Evolutionary conservation across 2,888 invertebrate genomes (phyloP).

Genomic region (Drosophila diplacantha): DNA sequence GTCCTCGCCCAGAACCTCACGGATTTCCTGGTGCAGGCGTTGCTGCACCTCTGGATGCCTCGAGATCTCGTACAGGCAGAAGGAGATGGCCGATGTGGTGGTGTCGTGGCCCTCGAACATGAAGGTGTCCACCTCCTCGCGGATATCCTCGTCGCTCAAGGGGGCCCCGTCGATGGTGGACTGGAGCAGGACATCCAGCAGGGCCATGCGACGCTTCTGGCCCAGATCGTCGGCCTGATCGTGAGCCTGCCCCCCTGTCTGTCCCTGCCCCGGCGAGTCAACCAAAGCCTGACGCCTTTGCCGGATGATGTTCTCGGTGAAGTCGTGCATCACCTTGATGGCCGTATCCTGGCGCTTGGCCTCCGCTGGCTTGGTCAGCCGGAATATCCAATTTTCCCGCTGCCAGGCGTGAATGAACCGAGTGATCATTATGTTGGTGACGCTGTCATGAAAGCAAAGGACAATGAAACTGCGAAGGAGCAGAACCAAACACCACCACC

Average conservation of each 20-base stretch:
- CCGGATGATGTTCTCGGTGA: slow-evolving; percentile 58
- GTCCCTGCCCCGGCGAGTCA: neutral
- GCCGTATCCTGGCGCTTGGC: slow-evolving; percentile 54
- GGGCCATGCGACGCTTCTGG: slow-evolving; percentile 81
- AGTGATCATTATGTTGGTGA: slow-evolving; percentile 64
- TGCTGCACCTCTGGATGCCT: slow-evolving; percentile 68
- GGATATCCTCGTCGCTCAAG: slow-evolving; percentile 80
- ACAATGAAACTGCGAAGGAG: neutral
- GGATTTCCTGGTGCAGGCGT: slow-evolving; percentile 68
- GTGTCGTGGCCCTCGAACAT: slow-evolving; percentile 79
- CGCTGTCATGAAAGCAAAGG: slow-evolving; percentile 38
- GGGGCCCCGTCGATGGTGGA: slow-evolving; percentile 80
- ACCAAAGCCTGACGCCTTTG: slow-evolving; percentile 37
- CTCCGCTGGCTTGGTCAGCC: slow-evolving; percentile 49
- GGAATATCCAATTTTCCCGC: slow-evolving; percentile 66
- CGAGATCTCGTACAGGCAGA: slow-evolving; percentile 70
- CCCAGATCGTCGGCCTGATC: slow-evolving; percentile 75
- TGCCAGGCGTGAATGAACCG: slow-evolving; percentile 70
- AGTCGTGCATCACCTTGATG: slow-evolving; percentile 69
- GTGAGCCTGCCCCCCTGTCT: slow-evolving; percentile 22
- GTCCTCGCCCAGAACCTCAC: slow-evolving; percentile 61
- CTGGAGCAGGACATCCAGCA: slow-evolving; percentile 83
- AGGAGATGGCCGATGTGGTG: slow-evolving; percentile 73
- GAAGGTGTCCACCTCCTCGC: slow-evolving; percentile 85
- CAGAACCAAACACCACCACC: no score